Evolutionary conservation across 64 coral and sea anemone species (phyloP).

Genomic region (Actinia equina): DNA sequence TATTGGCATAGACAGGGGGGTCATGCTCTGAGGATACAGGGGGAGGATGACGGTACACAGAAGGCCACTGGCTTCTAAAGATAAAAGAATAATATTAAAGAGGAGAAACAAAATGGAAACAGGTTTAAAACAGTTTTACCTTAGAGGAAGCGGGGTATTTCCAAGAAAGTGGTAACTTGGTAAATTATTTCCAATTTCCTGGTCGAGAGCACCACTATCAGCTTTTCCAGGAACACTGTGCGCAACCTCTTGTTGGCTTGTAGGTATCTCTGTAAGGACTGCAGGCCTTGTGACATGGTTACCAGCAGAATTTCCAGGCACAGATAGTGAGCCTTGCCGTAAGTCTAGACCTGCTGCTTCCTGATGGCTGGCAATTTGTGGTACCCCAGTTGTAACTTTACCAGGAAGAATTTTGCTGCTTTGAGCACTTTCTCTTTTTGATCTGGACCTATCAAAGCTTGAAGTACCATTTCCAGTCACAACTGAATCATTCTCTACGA

Average conservation of each 20-base stretch:
- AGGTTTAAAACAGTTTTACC: neutral
- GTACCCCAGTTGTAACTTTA: neutral
- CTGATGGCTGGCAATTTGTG: neutral
- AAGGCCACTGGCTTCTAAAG: neutral
- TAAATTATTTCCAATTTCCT: neutral
- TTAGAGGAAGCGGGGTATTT: neutral
- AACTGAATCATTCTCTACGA: neutral
- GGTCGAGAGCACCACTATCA: neutral
- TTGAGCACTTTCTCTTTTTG: neutral
- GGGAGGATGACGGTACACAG: constrained; percentile 2
- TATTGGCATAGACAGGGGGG: constrained; percentile 1
- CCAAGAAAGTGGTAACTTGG: constrained; percentile 8
- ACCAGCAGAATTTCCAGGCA: neutral
- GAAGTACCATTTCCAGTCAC: neutral
- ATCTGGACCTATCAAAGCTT: neutral
- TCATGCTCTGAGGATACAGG: neutral
- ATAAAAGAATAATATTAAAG: neutral
- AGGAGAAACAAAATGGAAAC: neutral
- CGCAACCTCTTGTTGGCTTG: neutral
- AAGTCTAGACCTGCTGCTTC: neutral
- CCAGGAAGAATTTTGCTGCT: neutral
- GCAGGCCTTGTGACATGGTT: neutral
- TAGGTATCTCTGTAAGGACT: neutral
- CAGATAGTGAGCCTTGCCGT: neutral
- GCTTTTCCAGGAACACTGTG: neutral